Conservation (phyloP, 2,888 invertebrate species). For the Eupithecia vulgata region DNA sequence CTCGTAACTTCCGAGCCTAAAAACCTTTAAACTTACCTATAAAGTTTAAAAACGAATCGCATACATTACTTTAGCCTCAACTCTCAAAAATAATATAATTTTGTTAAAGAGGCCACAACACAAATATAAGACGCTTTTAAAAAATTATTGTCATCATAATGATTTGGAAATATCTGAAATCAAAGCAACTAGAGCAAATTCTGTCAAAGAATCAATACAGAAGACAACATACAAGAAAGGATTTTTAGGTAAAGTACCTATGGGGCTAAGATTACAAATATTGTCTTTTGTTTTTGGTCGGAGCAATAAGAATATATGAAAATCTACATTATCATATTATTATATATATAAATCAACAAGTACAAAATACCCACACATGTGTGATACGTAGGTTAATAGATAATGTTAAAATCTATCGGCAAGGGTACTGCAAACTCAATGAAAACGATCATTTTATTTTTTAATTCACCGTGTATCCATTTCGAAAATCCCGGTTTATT, state of each 20-base stretch:
- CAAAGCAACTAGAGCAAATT: not conserved
- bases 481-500: slow-evolving; percentile 51
- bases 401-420: not conserved
- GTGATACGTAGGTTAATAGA: not conserved
- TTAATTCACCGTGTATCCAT: slow-evolving; percentile 36
- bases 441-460: not conserved
- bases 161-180: not conserved
- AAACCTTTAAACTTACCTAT: not conserved
- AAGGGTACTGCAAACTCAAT: not conserved
- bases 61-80: not conserved
- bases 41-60: not conserved
- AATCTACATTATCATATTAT: too few relatives aligned
- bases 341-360: not conserved
- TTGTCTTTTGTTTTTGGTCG: not conserved
- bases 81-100: not conserved
- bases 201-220: not conserved
- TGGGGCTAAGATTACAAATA: not conserved
- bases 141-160: not conserved
- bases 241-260: not conserved
- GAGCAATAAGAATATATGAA: too few relatives aligned
- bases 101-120: not conserved
- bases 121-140: too few relatives aligned
- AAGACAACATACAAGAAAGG: too few relatives aligned
- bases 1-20: not conserved
- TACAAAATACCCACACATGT: not conserved